Evolutionary conservation across 2,797 vertebrate genomes (phyloP), one percentile per base, ranked within the genome.

Genomic region (Pangasius larnaudii): DNA sequence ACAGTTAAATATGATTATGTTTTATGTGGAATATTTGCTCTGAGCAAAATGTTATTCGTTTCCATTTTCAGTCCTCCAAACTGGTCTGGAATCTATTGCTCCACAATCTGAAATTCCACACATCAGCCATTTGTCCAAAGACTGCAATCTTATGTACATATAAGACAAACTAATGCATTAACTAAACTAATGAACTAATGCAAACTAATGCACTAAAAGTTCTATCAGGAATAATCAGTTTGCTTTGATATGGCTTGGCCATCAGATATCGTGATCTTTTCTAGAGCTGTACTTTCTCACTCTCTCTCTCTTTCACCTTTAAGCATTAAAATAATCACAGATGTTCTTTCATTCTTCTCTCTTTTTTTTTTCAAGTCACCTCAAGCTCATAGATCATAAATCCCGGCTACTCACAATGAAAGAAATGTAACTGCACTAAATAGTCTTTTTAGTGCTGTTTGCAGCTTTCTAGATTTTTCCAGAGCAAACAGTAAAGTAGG

Each of bases 311-410:
- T 75, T 87, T 87, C 56, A 87, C 56, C 18, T 63, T 81, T 22
- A 75, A 74, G 33, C 27, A n/a, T 87, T 72, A 63, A 83, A 83
- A 87, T 46, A 7, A 10, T 7, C n/a, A 65, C 67, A 74, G n/a
- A 65, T 27, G 30, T 71, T 79, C 19, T 0, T 42, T 74, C 19
- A 9, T 71, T 30, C 63, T 30, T 14, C 14, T 67, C 13, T 30
- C 13, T 42, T 42, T 42, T 42, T 65, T 58, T 58, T 58, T 58
- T 19, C 6, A 33, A 69, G 18, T 69, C 30, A 19, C 19, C 33
- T 72, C 71, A 13, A 42, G 71, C 39, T 46, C 39, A 27, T 42
- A 24, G 10, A 42, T 33, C 18, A 22, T 58, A 22, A 36, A 79
- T 79, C 51, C 24, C 4, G 30, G 0, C 58, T 39, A 30, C 27